A percentile compares a stretch with the other conserved stretches of the same genome.
Conservation (phyloP, 2,797 vertebrate genomes). For the Tokudaia tokunoshimensis region DNA sequence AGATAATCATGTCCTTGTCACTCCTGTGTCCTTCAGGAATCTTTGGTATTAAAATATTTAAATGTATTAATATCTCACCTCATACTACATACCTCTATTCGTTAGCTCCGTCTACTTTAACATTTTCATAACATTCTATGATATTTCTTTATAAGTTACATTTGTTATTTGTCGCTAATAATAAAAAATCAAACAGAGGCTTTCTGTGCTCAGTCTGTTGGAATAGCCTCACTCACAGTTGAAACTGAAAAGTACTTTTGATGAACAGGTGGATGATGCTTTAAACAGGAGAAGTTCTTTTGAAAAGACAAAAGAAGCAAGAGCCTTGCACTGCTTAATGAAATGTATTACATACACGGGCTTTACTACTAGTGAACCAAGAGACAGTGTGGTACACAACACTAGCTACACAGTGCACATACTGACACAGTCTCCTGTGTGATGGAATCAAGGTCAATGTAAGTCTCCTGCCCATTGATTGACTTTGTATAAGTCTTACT, state of each 20-base stretch:
- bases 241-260: neutral
- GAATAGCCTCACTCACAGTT: neutral
- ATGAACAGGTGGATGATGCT: neutral
- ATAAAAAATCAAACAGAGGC: neutral
- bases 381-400: neutral
- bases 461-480: neutral
- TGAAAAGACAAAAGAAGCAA: neutral
- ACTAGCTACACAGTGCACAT: neutral
- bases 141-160: neutral
- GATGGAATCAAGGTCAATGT: neutral
- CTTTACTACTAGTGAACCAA: neutral
- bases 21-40: neutral
- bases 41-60: conserved; percentile 26
- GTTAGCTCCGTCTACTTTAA: neutral
- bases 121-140: neutral
- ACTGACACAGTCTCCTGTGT: neutral
- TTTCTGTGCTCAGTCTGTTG: neutral
- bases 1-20: neutral
- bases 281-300: neutral
- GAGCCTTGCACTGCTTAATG: neutral
- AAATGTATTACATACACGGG: neutral
- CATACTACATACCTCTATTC: neutral
- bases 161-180: conserved; percentile 1
- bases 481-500: neutral
- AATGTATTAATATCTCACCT: conserved; percentile 14